Evolutionary conservation across 2,888 invertebrate genomes (phyloP).

Genomic region (Zootermopsis nevadensis): DNA sequence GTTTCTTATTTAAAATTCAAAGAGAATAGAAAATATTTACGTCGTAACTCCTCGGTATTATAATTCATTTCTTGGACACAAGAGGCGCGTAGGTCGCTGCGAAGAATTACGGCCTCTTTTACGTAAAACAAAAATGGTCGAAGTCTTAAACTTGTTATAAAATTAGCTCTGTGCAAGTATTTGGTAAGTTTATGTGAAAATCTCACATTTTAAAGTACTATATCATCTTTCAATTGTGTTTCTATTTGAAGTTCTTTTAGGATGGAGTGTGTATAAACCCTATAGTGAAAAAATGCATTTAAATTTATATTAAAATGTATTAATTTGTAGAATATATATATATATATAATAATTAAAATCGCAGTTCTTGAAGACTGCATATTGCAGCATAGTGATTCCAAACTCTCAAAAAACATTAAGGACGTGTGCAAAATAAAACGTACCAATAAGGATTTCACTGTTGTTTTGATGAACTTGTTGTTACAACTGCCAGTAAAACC

Average conservation of each 20-base stretch:
- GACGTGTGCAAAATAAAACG: background rate
- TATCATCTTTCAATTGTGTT: background rate
- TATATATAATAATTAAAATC: background rate
- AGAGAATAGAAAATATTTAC: too few relatives aligned
- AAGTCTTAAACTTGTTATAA: slow-evolving; percentile 6
- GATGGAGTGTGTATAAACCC: background rate
- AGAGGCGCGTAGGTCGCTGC: background rate
- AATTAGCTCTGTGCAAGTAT: slow-evolving; percentile 6
- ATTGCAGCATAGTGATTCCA: slow-evolving; percentile 13
- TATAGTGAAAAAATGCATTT: slow-evolving; percentile 2
- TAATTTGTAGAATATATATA: slow-evolving; percentile 19
- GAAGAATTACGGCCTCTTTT: background rate
- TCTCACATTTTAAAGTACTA: background rate
- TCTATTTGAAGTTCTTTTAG: background rate
- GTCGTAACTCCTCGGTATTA: too few relatives aligned
- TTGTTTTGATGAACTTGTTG: background rate
- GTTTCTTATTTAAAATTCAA: too few relatives aligned
- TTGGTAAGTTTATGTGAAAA: background rate
- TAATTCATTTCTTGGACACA: slow-evolving; percentile 2
- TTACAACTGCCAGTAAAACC: background rate
- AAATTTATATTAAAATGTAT: slow-evolving; percentile 13
- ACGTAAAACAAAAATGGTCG: background rate
- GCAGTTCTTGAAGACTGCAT: slow-evolving; percentile 5
- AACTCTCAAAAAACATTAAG: background rate
- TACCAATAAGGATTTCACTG: background rate